Evolutionary conservation across 2,797 vertebrate genomes (phyloP), one percentile per base, ranked within the genome.

Genomic region (Propithecus deckenii): DNA sequence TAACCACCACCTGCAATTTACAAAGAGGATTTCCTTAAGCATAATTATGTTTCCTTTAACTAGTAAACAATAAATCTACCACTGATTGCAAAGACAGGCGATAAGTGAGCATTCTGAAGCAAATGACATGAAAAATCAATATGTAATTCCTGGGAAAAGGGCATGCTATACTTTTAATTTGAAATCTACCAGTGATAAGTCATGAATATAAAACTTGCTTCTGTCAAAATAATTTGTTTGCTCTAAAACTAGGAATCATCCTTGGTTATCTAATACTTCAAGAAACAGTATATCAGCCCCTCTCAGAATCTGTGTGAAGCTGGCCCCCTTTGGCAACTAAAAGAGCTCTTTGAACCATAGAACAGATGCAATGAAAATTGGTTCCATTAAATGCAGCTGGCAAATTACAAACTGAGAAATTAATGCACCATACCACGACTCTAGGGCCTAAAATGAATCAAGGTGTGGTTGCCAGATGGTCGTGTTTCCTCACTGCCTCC

Each of bases 351-450:
- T 99, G 98, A 99, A 98, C 98, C 98, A 98, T 98, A 98, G 98
- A 98, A 98, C 98, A 99, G 98, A 98, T 98, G 98, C 98, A 99
- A 99, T 98, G 98, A 99, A 98, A 99, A 99, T 98, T 98, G 98
- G 98, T 99, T 99, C 98, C 98, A 98, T 98, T 98, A 98, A 98
- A 97, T 98, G 98, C 97, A 99, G 98, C 98, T 99, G 98, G 98
- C 96, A 98, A 98, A 98, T 99, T 98, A 98, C 98, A 99, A 98
- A 98, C 98, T 98, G 98, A 99, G 98, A 98, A 99, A 98, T 98
- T 98, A 99, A 98, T 98, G 98, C 98, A 98, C 98, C 98, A 98
- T 98, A 96, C 98, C 98, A 98, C 96, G 99, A 99, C 99, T 99
- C 99, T 98, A 98, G 99, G 87, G 99, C 99, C 98, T 98, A 96